Evolutionary conservation across 2,888 invertebrate species (phyloP).

Genomic region (Laothoe populi): DNA sequence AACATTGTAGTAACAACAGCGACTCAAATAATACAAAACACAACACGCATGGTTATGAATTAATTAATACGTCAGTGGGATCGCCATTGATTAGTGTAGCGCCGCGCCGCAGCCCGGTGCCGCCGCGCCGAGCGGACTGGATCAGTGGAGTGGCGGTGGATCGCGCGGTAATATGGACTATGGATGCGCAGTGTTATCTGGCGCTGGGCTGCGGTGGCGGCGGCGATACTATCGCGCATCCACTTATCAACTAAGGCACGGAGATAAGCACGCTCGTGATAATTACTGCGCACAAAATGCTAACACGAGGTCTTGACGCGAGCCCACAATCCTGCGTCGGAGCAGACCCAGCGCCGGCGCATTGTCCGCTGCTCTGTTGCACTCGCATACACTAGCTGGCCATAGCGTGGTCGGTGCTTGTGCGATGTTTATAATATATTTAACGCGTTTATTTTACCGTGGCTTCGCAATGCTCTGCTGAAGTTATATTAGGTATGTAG

Average conservation of each 20-base stretch:
- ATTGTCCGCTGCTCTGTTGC: neutral
- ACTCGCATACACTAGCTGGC: neutral
- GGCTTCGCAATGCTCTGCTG: neutral
- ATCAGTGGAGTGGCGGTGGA: no score
- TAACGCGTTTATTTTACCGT: neutral
- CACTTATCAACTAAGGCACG: slow-evolving; percentile 41
- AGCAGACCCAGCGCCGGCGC: neutral
- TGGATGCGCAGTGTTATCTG: slow-evolving; percentile 5
- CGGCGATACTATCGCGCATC: slow-evolving; percentile 36
- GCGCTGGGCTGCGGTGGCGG: neutral
- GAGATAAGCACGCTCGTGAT: slow-evolving; percentile 42
- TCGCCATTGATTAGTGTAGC: neutral
- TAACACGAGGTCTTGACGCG: neutral
- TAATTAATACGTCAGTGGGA: neutral
- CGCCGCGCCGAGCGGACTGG: neutral
- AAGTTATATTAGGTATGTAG: neutral
- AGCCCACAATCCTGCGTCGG: neutral
- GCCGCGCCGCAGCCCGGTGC: slow-evolving; percentile 4
- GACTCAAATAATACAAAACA: no score
- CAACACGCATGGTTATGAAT: neutral
- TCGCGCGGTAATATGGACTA: neutral
- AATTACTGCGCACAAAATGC: slow-evolving; percentile 41
- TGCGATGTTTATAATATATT: neutral
- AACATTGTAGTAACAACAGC: no score
- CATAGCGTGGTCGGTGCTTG: neutral